Conservation (phyloP, 1,140 invertebrate species). For the Aphelenchoides fujianensis region DNA sequence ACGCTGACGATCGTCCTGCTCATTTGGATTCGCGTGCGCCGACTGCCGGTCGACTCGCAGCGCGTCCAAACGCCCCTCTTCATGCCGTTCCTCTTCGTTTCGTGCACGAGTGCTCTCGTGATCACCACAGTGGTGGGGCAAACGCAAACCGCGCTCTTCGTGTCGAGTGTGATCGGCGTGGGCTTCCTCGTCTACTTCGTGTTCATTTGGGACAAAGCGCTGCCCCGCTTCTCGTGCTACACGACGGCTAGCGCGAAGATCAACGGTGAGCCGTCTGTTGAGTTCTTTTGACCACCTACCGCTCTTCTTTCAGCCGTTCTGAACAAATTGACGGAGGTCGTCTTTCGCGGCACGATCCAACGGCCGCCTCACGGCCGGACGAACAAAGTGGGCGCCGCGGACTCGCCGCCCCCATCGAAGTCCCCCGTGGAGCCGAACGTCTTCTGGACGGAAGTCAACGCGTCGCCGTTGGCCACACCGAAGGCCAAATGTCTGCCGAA, state of each 20-base stretch:
- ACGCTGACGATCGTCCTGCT: slow-evolving; percentile 39
- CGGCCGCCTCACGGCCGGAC: background rate
- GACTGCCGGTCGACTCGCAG: slow-evolving; percentile 45
- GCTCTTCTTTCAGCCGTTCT: slow-evolving; percentile 5
- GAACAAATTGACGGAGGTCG: slow-evolving; percentile 2
- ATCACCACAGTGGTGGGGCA: slow-evolving; percentile 9
- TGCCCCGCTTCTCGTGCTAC: background rate
- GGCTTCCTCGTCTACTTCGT: slow-evolving; percentile 1
- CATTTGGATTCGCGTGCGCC: slow-evolving; percentile 41
- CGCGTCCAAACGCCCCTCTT: slow-evolving; percentile 28
- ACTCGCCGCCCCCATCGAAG: background rate
- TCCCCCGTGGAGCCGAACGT: background rate
- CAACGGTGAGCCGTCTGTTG: background rate
- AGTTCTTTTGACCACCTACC: background rate
- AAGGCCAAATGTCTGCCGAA: too few relatives aligned
- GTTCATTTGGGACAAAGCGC: slow-evolving; percentile 9
- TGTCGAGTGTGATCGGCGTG: background rate
- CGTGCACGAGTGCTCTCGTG: background rate
- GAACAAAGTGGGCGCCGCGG: background rate
- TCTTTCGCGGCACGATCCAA: background rate
- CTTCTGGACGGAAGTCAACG: background rate
- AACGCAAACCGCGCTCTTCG: background rate
- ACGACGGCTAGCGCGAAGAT: background rate
- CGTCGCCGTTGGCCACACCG: background rate
- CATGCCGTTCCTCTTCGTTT: slow-evolving; percentile 16